These are phyloP conservation scores for Grus americana DNA, from an alignment of 2,113 vertebrate genomes.

Conservation along the genomic window DNA sequence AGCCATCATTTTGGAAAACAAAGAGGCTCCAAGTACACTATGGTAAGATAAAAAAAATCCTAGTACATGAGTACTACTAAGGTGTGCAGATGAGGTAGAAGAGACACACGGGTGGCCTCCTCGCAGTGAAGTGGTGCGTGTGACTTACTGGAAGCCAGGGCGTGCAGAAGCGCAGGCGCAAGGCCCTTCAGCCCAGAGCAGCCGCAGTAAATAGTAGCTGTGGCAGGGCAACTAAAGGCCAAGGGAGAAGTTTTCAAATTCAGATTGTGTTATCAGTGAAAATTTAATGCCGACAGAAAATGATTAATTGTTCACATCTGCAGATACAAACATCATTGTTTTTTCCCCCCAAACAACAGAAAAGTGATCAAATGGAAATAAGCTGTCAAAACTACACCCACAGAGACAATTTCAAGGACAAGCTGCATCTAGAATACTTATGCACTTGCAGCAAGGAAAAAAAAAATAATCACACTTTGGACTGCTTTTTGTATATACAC, in stretches of 20 bases:
- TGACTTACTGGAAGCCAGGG: neutral
- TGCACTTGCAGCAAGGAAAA: neutral
- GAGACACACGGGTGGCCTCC: neutral
- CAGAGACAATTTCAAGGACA: neutral
- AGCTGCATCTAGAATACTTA: neutral
- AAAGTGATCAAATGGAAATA: neutral
- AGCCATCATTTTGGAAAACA: neutral
- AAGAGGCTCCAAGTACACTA: neutral
- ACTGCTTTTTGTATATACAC: neutral
- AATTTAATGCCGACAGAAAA: neutral
- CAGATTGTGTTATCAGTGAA: neutral
- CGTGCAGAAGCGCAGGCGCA: neutral
- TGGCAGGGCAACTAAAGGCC: neutral
- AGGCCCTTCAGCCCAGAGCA: neutral
- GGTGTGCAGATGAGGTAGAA: neutral
- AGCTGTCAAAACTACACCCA: neutral
- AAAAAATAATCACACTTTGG: neutral
- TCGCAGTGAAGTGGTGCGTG: fast-evolving
- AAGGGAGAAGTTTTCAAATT: neutral
- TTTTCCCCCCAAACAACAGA: neutral
- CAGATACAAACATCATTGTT: neutral
- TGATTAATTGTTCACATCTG: neutral
- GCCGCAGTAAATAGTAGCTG: neutral
- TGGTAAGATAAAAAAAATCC: neutral
- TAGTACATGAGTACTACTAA: neutral